Percentiles rank a stretch among this genome's conserved stretches.
Evolutionary conservation across 2,888 invertebrate genomes (phyloP).

Genomic region (Cataglyphis cursor): DNA sequence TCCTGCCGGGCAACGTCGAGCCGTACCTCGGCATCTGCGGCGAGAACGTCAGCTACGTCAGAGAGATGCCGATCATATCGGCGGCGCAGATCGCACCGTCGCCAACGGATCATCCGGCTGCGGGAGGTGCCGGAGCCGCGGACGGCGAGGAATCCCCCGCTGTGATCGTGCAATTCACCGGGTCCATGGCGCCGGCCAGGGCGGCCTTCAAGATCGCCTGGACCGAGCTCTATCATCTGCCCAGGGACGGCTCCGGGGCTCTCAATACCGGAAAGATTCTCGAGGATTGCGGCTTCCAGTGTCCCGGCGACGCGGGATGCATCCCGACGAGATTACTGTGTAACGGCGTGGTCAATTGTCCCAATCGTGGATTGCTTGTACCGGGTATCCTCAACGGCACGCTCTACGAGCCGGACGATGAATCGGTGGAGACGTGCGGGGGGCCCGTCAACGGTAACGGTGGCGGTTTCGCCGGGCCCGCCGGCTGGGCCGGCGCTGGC

Average conservation of each 20-base stretch:
- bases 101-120: not conserved
- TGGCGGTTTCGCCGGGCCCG: constrained; percentile 80
- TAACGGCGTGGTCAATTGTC: constrained; percentile 96
- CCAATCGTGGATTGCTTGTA: constrained; percentile 82
- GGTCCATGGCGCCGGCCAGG: constrained; percentile 92
- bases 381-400: constrained; percentile 35
- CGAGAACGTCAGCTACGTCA: constrained; percentile 93
- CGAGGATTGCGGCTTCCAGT: constrained; percentile 93
- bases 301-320: constrained; percentile 95
- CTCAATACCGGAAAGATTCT: constrained; percentile 91
- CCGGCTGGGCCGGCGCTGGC: constrained; percentile 89
- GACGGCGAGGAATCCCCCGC: constrained; percentile 88
- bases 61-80: constrained; percentile 93
- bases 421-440: constrained; percentile 92
- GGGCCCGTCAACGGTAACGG: constrained; percentile 87
- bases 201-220: constrained; percentile 96
- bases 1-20: constrained; percentile 90
- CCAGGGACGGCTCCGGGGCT: constrained; percentile 93
- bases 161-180: constrained; percentile 91
- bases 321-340: constrained; percentile 94
- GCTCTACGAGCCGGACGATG: constrained; percentile 89
- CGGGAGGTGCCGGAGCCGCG: not conserved
- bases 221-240: constrained; percentile 95
- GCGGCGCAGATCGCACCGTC: constrained; percentile 90
- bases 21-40: constrained; percentile 95